Evolutionary conservation across 53 echinoderm and acorn worm species (phyloP), one percentile per base, ranked within the genome.

Genomic region (Patiria pectinifera): DNA sequence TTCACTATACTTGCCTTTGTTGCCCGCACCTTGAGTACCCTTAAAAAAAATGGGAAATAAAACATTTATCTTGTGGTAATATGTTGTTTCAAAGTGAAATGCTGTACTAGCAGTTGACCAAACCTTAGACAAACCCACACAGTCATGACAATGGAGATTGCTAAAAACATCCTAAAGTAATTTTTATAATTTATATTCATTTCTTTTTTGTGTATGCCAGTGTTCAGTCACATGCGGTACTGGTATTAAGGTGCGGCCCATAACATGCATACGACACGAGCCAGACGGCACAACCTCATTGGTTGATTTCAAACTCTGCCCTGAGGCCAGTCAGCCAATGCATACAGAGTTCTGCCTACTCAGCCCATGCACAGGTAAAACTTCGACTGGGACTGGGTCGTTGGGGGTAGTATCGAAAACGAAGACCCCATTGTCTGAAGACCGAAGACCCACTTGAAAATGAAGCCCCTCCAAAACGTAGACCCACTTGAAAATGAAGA

Each of bases 141-240:
- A 0, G 35, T 35, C 35, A 35, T 35, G 35, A 35, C 35, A 35
- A 35, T 35, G 35, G 35, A 35, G 35, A 18, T 13, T 18, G 15
- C 66, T 18, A 15, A 79, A 79, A 13, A 45, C 24, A 74, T 23
- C 45, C 79, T 4, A 0, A 22, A 26, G 43, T 70, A 18, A 69
- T 11, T 22, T 69, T 86, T 24, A 22, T 24, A 2, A 46, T 8
- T 66, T 6, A 4, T 48, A 48, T 6, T 18, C 12, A 19, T 71
- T 85, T 70, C n/a, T 2, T 59, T 86, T 77, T 53, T 81, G 25
- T 45, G n/a, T 85, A 10, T 47, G 58, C 48, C 85, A 97, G 97
- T 97, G 97, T 83, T 96, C 97, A 21, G 91, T 85, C 24, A 93
- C 92, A 0, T 97, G 97, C 91, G 95, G 95, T 47, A 91, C 77